A percentile compares a stretch with the other conserved stretches of the same genome.
phyloP scores from a whole-genome alignment of 2,888 invertebrate species.

The Gryllus longicercus region DNA sequence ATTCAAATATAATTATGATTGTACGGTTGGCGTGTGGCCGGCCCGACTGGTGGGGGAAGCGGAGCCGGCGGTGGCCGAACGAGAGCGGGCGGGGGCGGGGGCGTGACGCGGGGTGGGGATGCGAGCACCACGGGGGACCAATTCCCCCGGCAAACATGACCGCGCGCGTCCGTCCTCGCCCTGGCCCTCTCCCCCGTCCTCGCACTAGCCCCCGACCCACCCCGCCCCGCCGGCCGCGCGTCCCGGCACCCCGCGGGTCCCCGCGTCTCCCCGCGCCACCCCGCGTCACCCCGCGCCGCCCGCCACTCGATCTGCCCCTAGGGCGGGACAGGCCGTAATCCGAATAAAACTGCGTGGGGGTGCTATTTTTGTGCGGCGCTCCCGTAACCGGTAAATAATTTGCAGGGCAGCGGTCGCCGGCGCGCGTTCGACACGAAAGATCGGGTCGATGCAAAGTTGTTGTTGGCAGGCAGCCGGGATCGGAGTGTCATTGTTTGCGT shows the following conservation, averaged over 20 bases:
- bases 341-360: neutral
- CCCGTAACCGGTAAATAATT: neutral
- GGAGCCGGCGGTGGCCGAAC: neutral
- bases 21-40: neutral
- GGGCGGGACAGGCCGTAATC: neutral
- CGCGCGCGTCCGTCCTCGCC: neutral
- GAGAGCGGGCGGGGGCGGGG: neutral
- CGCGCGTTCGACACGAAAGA: no score
- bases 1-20: conserved; percentile 17
- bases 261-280: neutral
- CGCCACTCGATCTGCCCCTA: neutral
- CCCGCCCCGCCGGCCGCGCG: neutral
- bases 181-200: neutral
- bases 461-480: no score
- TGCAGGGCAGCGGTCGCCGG: neutral
- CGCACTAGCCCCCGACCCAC: neutral
- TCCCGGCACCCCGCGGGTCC: neutral
- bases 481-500: no score
- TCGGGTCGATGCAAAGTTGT: no score
- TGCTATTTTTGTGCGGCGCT: neutral
- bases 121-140: neutral
- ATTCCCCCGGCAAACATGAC: conserved; percentile 17
- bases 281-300: neutral
- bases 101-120: neutral
- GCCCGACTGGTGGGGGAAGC: neutral